A percentile compares a stretch with the other conserved stretches of the same genome.
Conservation (phyloP, 1,140 invertebrate species). For the Lasioglossum albipes region DNA sequence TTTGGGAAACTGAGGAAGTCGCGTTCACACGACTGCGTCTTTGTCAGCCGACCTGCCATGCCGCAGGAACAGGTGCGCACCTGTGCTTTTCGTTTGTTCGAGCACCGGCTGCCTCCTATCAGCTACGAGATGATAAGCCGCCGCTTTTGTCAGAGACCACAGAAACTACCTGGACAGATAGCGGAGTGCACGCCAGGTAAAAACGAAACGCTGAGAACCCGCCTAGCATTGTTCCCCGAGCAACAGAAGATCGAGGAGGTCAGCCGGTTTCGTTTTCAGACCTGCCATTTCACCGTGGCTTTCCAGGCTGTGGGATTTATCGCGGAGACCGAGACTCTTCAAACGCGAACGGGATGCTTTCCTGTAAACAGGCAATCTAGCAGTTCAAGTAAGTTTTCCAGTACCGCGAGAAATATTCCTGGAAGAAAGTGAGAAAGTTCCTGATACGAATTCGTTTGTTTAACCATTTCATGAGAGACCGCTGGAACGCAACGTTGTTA, state of each 20-base stretch:
- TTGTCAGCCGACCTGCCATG: conserved; percentile 33
- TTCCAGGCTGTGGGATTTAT: background rate
- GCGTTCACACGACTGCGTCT: conserved; percentile 63
- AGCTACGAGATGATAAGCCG: conserved; percentile 23
- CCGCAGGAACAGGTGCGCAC: background rate
- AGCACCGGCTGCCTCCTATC: background rate
- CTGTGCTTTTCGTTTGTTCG: conserved; percentile 30
- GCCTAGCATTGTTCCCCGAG: conserved; percentile 26
- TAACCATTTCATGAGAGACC: too few relatives aligned
- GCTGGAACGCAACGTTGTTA: too few relatives aligned
- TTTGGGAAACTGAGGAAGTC: conserved; percentile 69
- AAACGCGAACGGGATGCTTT: too few relatives aligned
- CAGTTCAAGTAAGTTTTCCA: too few relatives aligned
- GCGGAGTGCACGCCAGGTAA: background rate
- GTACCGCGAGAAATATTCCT: too few relatives aligned
- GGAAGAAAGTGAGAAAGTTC: too few relatives aligned
- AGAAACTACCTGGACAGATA: background rate
- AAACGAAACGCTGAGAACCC: conserved; percentile 15
- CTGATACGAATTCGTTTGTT: too few relatives aligned
- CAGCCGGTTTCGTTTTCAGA: background rate
- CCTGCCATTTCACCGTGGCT: background rate
- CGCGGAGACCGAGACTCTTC: background rate
- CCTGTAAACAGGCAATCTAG: too few relatives aligned
- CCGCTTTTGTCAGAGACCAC: conserved; percentile 23
- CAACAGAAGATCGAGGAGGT: background rate